phyloP scores from a whole-genome alignment of 2,888 invertebrate genomes.

The Drosophila borborema region DNA sequence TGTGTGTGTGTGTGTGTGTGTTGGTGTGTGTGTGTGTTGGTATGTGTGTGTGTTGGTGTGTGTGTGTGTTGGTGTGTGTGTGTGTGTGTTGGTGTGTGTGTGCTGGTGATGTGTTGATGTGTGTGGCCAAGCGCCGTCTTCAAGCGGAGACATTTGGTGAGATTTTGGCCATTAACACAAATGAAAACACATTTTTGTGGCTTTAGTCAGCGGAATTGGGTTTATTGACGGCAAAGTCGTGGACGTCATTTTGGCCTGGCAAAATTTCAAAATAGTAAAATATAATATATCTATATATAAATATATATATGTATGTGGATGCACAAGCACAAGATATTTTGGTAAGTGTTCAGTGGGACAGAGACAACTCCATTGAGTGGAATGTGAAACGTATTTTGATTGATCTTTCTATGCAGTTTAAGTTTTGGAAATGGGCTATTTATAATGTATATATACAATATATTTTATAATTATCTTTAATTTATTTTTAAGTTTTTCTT shows the following conservation, averaged over 20 bases:
- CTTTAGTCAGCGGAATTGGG: slow-evolving; percentile 57
- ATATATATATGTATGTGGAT: slow-evolving; percentile 11
- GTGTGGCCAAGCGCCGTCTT: slow-evolving; percentile 53
- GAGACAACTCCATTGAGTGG: slow-evolving; percentile 18
- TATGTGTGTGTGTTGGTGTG: neutral
- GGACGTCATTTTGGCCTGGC: slow-evolving; percentile 67
- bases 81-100: neutral
- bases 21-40: slow-evolving; percentile 20
- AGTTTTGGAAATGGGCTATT: too few relatives aligned
- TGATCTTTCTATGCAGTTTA: neutral
- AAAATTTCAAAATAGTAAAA: slow-evolving; percentile 52
- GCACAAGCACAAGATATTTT: slow-evolving; percentile 1
- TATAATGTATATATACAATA: too few relatives aligned
- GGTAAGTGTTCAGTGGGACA: neutral
- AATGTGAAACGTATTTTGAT: slow-evolving; percentile 7
- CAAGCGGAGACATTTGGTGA: slow-evolving; percentile 50
- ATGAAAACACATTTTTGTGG: slow-evolving; percentile 59
- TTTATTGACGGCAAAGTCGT: slow-evolving; percentile 50
- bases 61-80: neutral
- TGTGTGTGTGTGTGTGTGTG: neutral
- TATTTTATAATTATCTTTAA: too few relatives aligned
- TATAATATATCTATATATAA: slow-evolving; percentile 30
- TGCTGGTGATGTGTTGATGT: slow-evolving; percentile 16
- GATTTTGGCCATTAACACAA: slow-evolving; percentile 74
- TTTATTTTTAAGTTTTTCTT: too few relatives aligned